phyloP scores from a whole-genome alignment of 37 sponge, comb jelly and placozoan species.

The Oopsacas minuta region DNA sequence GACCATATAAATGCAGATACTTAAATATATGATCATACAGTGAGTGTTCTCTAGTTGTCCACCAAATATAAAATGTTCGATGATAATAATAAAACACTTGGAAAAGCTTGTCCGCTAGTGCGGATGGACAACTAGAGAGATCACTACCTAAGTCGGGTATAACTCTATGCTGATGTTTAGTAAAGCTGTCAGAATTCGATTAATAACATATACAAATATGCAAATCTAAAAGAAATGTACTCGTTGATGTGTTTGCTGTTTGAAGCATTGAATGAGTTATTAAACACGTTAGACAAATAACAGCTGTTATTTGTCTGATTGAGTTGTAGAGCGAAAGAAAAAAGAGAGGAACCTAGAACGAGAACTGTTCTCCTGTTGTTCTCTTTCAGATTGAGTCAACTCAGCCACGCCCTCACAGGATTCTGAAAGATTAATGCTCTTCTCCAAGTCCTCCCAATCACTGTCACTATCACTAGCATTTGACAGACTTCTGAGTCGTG shows the following conservation, averaged over 20 bases:
- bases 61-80: too few relatives aligned
- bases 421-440: not conserved
- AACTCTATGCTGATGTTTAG: too few relatives aligned
- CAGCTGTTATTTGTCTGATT: not conserved
- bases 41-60: too few relatives aligned
- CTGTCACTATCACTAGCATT: not conserved
- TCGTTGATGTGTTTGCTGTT: not conserved
- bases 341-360: not conserved
- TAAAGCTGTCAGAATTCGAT: not conserved
- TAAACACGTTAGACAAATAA: not conserved
- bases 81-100: too few relatives aligned
- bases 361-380: not conserved
- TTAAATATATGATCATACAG: too few relatives aligned
- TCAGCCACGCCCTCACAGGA: not conserved
- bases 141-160: too few relatives aligned
- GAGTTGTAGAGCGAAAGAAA: not conserved
- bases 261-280: too few relatives aligned
- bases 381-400: not conserved
- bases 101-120: too few relatives aligned
- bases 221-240: conserved; percentile 7
- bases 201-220: conserved; percentile 3
- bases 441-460: conserved; percentile 11
- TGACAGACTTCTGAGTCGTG: not conserved
- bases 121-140: too few relatives aligned
- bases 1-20: too few relatives aligned